Evolutionary conservation across 2,888 invertebrate species (phyloP).

Genomic region (Spialia ferax): DNA sequence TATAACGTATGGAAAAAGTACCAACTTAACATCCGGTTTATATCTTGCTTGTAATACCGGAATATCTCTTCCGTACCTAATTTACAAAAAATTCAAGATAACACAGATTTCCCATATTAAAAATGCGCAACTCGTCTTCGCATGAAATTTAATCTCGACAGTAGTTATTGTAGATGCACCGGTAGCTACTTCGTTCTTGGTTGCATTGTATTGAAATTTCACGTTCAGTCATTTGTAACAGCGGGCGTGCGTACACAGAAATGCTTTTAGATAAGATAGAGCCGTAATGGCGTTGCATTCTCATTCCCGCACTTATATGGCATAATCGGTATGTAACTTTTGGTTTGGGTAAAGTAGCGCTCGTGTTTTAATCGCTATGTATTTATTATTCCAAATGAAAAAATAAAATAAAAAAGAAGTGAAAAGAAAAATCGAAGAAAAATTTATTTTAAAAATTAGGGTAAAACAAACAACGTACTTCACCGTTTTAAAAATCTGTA

Average conservation of each 20-base stretch:
- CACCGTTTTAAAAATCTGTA: too few species aligned
- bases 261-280: constrained; percentile 44
- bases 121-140: background rate
- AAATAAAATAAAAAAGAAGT: too few species aligned
- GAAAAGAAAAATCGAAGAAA: too few species aligned
- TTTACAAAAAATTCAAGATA: too few species aligned
- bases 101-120: background rate
- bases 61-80: too few species aligned
- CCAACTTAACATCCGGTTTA: too few species aligned
- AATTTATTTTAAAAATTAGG: too few species aligned
- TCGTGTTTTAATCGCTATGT: background rate
- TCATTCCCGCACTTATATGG: constrained; percentile 37
- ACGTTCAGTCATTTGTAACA: constrained; percentile 39
- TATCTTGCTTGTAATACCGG: too few species aligned
- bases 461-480: too few species aligned
- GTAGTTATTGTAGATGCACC: background rate
- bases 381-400: too few species aligned
- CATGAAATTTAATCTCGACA: background rate
- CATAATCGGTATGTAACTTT: constrained; percentile 35
- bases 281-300: constrained; percentile 40
- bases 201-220: constrained; percentile 22
- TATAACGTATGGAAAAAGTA: too few species aligned
- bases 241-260: constrained; percentile 40
- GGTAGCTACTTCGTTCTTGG: background rate
- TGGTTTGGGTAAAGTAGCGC: constrained; percentile 12